These are phyloP conservation scores for Herpailurus yagouaroundi DNA, from an alignment of 2,113 vertebrate genomes.

Conservation along the genomic window DNA sequence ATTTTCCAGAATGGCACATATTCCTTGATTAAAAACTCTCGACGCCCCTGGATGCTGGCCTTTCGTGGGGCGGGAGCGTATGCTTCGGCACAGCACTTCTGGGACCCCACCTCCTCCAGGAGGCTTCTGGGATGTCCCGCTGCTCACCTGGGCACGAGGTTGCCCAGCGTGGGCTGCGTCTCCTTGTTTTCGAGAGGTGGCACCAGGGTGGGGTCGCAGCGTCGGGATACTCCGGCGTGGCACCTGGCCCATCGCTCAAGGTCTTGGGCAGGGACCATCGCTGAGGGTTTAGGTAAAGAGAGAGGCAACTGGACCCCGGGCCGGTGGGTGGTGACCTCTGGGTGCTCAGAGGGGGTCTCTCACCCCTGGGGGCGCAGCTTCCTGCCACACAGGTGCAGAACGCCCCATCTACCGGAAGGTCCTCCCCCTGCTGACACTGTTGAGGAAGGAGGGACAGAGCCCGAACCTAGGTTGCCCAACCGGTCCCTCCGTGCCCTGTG, in stretches of 20 bases:
- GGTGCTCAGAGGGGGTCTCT: not conserved
- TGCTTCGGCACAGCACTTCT: not conserved
- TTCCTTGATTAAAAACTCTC: not conserved
- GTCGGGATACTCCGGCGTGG: fast-evolving
- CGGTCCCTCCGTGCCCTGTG: not conserved
- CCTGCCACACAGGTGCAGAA: too few species aligned
- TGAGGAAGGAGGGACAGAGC: not conserved
- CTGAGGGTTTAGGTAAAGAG: not conserved
- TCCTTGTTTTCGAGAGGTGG: not conserved
- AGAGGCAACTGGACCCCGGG: fast-evolving
- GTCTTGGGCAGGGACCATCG: not conserved
- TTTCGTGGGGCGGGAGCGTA: not conserved
- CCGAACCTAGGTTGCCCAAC: fast-evolving
- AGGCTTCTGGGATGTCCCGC: fast-evolving
- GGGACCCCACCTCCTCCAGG: not conserved
- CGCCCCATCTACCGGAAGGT: not conserved
- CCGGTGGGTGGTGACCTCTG: not conserved
- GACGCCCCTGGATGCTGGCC: not conserved
- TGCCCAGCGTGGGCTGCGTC: fast-evolving
- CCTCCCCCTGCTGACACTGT: fast-evolving
- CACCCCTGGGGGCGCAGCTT: too few species aligned
- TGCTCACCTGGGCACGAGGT: not conserved
- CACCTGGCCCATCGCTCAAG: fast-evolving
- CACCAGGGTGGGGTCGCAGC: fast-evolving
- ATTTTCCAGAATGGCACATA: not conserved